phyloP scores from a whole-genome alignment of 2,888 invertebrate species.

The Acleris holmiana region DNA sequence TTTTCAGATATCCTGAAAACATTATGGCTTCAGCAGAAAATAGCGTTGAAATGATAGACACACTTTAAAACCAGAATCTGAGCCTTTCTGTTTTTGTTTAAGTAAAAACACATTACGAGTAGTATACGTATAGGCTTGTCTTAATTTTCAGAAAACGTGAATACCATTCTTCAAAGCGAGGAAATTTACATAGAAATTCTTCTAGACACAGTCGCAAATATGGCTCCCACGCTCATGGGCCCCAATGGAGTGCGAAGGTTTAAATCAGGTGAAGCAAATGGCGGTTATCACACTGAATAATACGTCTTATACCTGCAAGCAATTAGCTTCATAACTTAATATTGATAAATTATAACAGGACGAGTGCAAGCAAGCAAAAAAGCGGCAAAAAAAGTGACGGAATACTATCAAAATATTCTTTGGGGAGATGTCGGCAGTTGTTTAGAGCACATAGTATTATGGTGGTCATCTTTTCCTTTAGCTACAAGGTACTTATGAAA shows the following conservation, averaged over 20 bases:
- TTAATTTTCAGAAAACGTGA: slow-evolving; percentile 80
- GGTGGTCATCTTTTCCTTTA: slow-evolving; percentile 92
- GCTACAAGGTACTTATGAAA: slow-evolving; percentile 78
- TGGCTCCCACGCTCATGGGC: slow-evolving; percentile 85
- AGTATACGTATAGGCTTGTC: background rate
- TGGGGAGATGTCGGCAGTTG: slow-evolving; percentile 93
- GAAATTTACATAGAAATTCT: slow-evolving; percentile 87
- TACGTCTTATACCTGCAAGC: background rate
- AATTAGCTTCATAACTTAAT: too few relatives aligned
- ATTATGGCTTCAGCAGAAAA: too few relatives aligned
- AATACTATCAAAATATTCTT: slow-evolving; percentile 89
- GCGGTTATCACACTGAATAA: background rate
- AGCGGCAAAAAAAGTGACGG: slow-evolving; percentile 86
- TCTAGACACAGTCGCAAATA: slow-evolving; percentile 83
- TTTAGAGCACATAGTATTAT: slow-evolving; percentile 91
- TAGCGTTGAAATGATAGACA: too few relatives aligned
- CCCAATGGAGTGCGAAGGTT: slow-evolving; percentile 85
- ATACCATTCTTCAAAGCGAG: slow-evolving; percentile 87
- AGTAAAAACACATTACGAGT: too few relatives aligned
- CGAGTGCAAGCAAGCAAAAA: slow-evolving; percentile 84
- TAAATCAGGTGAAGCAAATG: slow-evolving; percentile 66
- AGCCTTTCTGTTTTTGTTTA: too few relatives aligned
- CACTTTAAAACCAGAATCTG: too few relatives aligned
- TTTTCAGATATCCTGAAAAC: too few relatives aligned
- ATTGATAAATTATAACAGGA: slow-evolving; percentile 62